Conservation (phyloP, 2,888 invertebrate species). For the Deilephila elpenor region DNA sequence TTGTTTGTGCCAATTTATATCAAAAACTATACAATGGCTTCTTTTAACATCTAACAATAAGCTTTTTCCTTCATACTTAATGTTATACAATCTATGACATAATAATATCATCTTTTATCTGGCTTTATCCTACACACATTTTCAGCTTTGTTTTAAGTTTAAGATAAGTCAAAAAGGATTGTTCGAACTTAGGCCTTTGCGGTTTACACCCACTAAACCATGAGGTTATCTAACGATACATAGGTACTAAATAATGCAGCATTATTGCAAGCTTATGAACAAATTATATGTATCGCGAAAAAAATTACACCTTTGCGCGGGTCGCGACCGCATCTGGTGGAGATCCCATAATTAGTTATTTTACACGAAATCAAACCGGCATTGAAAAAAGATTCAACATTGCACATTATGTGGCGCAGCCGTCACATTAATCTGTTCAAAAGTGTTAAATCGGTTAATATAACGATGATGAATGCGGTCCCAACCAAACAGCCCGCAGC, state of each 20-base stretch:
- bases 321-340: slow-evolving; percentile 15
- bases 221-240: too few relatives aligned
- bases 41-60: too few relatives aligned
- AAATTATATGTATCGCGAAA: neutral
- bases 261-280: neutral
- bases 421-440: slow-evolving; percentile 79
- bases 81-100: too few relatives aligned
- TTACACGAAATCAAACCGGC: slow-evolving; percentile 44
- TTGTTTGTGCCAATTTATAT: neutral
- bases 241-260: neutral
- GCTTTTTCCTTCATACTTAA: too few relatives aligned
- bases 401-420: slow-evolving; percentile 36
- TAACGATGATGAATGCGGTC: slow-evolving; percentile 84
- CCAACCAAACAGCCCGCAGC: slow-evolving; percentile 82
- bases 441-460: slow-evolving; percentile 85
- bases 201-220: too few relatives aligned
- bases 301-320: neutral
- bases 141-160: too few relatives aligned
- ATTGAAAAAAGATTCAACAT: slow-evolving; percentile 31
- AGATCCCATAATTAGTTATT: slow-evolving; percentile 39
- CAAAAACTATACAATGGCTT: too few relatives aligned
- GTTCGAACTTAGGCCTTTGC: too few relatives aligned
- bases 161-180: too few relatives aligned
- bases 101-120: too few relatives aligned
- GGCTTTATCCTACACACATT: too few relatives aligned